These are phyloP conservation scores for Phaethon lepturus DNA, from an alignment of 2,113 vertebrate species.

Conservation along the genomic window DNA sequence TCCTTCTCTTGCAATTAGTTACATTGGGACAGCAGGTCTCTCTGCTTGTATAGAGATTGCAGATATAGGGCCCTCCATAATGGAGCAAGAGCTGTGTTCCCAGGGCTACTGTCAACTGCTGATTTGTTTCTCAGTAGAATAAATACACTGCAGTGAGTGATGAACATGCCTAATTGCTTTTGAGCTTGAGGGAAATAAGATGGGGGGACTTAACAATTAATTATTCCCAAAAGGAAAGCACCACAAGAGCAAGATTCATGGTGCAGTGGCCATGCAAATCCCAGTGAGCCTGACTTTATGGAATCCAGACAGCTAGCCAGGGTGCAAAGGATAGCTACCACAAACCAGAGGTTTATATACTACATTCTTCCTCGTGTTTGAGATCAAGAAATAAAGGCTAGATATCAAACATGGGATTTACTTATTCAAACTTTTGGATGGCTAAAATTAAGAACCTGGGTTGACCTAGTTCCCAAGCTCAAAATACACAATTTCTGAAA, in stretches of 20 bases:
- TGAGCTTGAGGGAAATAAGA: not conserved
- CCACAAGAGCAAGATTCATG: not conserved
- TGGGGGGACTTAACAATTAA: not conserved
- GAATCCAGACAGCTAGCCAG: not conserved
- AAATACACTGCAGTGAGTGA: not conserved
- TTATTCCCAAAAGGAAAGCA: not conserved
- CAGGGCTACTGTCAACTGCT: not conserved
- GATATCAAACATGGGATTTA: not conserved
- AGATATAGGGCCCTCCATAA: not conserved
- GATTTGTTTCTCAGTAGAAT: not conserved
- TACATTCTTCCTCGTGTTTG: not conserved
- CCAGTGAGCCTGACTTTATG: not conserved
- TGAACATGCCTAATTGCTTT: slow-evolving; percentile 24
- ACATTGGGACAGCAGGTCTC: not conserved
- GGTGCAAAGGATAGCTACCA: not conserved
- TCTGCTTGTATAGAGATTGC: not conserved
- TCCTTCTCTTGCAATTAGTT: not conserved
- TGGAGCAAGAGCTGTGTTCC: not conserved
- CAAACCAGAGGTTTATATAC: not conserved
- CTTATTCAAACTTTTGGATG: not conserved
- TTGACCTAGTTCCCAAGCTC: not conserved
- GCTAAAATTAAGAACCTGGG: not conserved
- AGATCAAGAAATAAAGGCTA: not conserved
- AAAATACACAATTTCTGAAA: not conserved
- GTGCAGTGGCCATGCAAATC: not conserved